Evolutionary conservation across 1,140 invertebrate species (phyloP), one percentile per base, ranked within the genome.

Genomic region (Drosophila setifemur): DNA sequence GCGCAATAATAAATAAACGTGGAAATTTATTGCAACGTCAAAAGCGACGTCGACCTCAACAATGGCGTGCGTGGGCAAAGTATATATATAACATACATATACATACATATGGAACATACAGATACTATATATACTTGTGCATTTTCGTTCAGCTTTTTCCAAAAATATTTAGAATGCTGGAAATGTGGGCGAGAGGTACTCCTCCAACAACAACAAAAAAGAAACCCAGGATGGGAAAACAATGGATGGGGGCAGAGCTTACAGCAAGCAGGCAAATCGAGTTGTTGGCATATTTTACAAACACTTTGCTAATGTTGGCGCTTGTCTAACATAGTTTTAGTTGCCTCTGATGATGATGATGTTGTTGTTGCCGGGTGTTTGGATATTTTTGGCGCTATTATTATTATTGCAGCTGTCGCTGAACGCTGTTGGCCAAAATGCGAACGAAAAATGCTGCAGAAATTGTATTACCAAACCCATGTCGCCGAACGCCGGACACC

Each of bases 1-100:
- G 76, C 82, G 67, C 74, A 86, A 86, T 86, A 86, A 86, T 86
- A 86, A 86, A 86, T 86, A 86, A 81, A 73, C 75, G 61, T 60
- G 76, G 21, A 86, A 86, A 86, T 86, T 86, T 86, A 86, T 86
- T 75, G 76, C 81, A 72, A 76, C 61, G 75, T 87, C 81, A 87
- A 86, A 74, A 79, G 72, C 76, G 82, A 73, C 49, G 61, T 28
- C 58, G 61, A 54, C 42, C 64, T 58, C 77, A 82, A 71, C 61
- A 81, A 63, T 69, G 42, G 72, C 61, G 67, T 68, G 81, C 52
- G 75, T 72, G 54, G 54, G 47, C 33, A 37, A 37, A 16, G 33
- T 12, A 37, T 37, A 37, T 29, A 39, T 29, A 44, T 29, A 42
- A 37, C 16, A 37, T 29, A 39, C 25, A 44, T 29, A 42, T 21